phyloP scores from a whole-genome alignment of 2,113 vertebrate genomes.

The Muscicapa adusta region DNA sequence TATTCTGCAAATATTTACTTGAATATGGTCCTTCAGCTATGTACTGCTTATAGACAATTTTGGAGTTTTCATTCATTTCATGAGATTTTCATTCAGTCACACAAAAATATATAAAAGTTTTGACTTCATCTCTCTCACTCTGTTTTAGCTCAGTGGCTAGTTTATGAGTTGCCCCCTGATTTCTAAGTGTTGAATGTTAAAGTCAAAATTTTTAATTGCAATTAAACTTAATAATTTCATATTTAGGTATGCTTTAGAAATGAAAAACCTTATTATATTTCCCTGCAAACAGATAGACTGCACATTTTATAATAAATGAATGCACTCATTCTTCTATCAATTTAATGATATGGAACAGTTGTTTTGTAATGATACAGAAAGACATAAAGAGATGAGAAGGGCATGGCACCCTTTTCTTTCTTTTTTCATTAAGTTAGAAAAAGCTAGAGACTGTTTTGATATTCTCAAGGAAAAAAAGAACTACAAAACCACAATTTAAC shows the following conservation, averaged over 20 bases:
- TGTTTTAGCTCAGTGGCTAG: neutral
- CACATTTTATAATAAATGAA: neutral
- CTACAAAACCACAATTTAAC: neutral
- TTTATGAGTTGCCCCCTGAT: accelerated
- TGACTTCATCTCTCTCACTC: neutral
- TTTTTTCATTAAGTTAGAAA: neutral
- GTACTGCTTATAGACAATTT: neutral
- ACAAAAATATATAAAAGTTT: neutral
- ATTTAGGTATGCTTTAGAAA: neutral
- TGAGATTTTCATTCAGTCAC: neutral
- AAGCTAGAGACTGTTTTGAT: neutral
- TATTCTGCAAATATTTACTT: neutral
- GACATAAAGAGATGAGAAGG: neutral
- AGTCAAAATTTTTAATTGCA: neutral
- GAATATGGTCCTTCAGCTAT: neutral
- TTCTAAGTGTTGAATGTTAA: neutral
- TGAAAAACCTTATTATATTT: neutral
- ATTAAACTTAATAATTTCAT: neutral
- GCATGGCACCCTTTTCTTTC: neutral
- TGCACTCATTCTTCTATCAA: neutral
- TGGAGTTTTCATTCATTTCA: neutral
- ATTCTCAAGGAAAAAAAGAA: neutral
- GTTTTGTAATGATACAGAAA: neutral
- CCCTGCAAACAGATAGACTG: neutral
- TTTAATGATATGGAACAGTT: neutral